phyloP scores from a whole-genome alignment of 1,140 invertebrate genomes.

The Brachystomella parvula region DNA sequence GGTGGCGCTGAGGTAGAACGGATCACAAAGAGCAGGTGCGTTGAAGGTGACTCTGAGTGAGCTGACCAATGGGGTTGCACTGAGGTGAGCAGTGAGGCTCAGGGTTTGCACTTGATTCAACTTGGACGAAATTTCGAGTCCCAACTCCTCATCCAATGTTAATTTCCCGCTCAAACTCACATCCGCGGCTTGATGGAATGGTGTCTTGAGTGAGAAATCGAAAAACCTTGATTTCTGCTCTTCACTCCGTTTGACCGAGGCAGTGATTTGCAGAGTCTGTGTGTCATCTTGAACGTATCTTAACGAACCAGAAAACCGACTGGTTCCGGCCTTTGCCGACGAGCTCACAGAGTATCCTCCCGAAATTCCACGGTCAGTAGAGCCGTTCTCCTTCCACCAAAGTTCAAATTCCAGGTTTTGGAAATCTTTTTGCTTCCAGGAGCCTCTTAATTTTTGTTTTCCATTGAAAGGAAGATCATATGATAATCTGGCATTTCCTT shows the following conservation, averaged over 20 bases:
- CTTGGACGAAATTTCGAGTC: slow-evolving; percentile 2
- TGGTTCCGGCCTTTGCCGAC: background rate
- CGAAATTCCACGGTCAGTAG: background rate
- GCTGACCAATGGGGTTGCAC: slow-evolving; percentile 19
- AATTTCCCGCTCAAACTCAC: slow-evolving; percentile 14
- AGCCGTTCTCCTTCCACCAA: slow-evolving; percentile 14
- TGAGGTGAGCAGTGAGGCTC: background rate
- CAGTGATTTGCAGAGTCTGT: background rate
- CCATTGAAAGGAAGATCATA: slow-evolving; percentile 14
- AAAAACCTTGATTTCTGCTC: slow-evolving; percentile 2
- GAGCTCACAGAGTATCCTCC: background rate
- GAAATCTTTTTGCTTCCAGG: slow-evolving; percentile 27
- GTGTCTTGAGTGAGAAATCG: slow-evolving; percentile 24
- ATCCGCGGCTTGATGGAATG: slow-evolving; percentile 12
- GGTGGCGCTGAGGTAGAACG: slow-evolving; percentile 18
- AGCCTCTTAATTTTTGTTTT: slow-evolving; percentile 2
- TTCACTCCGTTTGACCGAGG: slow-evolving; percentile 4
- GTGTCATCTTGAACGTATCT: slow-evolving; percentile 5
- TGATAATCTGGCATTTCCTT: background rate
- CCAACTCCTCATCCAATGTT: background rate
- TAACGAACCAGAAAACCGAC: slow-evolving; percentile 10
- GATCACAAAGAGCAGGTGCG: slow-evolving; percentile 22
- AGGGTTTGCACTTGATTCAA: slow-evolving; percentile 17
- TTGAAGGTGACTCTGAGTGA: slow-evolving; percentile 20
- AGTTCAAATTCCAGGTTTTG: slow-evolving; percentile 14